Evolutionary conservation across 2,888 invertebrate genomes (phyloP).

Genomic region (Dicycla oo): DNA sequence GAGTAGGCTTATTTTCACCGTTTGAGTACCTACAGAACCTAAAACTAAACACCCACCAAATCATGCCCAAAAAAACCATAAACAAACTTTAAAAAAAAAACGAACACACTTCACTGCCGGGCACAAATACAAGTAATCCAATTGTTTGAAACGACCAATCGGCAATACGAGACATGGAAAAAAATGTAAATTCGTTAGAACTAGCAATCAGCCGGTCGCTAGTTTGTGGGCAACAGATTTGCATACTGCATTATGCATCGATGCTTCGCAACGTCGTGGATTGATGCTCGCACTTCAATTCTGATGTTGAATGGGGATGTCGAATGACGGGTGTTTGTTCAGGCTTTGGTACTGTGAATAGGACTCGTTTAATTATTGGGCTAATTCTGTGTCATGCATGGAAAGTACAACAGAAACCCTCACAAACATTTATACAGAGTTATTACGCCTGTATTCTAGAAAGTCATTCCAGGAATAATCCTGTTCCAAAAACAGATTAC

Average conservation of each 20-base stretch:
- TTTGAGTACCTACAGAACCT: neutral
- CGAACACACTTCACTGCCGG: slow-evolving; percentile 7
- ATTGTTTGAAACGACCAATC: slow-evolving; percentile 67
- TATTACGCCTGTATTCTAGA: neutral
- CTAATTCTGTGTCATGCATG: neutral
- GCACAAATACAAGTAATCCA: slow-evolving; percentile 55
- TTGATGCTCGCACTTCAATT: slow-evolving; percentile 61
- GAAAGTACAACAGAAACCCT: neutral
- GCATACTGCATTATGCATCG: slow-evolving; percentile 70
- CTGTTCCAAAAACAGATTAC: neutral
- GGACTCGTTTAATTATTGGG: neutral
- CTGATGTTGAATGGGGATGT: slow-evolving; percentile 32
- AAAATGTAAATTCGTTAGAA: slow-evolving; percentile 69
- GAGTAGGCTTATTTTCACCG: neutral
- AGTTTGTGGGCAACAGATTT: slow-evolving; percentile 65
- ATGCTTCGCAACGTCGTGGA: slow-evolving; percentile 61
- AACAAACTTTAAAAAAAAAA: neutral
- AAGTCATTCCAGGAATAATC: neutral
- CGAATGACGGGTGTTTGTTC: slow-evolving; percentile 33
- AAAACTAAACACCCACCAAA: neutral
- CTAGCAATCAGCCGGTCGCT: slow-evolving; percentile 68
- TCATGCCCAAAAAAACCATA: neutral
- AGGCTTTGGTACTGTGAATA: neutral
- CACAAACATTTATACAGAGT: neutral
- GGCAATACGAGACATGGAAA: slow-evolving; percentile 56